Evolutionary conservation across 2,797 vertebrate genomes (phyloP).

Genomic region (Takifugu rubripes): DNA sequence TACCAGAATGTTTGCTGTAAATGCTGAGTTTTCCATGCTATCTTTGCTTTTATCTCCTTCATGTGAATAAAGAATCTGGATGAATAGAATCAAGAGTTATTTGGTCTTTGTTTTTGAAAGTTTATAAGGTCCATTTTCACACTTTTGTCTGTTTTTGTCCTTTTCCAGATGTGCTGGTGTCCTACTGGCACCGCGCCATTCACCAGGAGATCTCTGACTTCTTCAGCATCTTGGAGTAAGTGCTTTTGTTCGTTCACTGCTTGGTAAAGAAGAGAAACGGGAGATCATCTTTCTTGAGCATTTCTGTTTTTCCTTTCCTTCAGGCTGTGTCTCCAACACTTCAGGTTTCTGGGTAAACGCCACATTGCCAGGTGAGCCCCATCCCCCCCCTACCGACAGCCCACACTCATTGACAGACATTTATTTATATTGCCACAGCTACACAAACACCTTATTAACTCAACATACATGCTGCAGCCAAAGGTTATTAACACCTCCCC

Average conservation of each 20-base stretch:
- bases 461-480: slow-evolving; percentile 33
- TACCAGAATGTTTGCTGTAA: neutral
- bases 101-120: neutral
- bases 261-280: too few relatives aligned
- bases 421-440: slow-evolving; percentile 18
- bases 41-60: neutral
- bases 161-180: slow-evolving; percentile 88
- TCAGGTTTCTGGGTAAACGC: slow-evolving; percentile 94
- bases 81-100: too few relatives aligned
- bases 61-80: too few relatives aligned
- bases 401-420: slow-evolving; percentile 21
- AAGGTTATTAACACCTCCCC: slow-evolving; percentile 26
- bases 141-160: neutral
- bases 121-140: neutral
- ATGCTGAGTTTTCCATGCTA: neutral
- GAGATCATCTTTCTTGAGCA: neutral
- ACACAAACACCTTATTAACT: slow-evolving; percentile 44
- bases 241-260: slow-evolving; percentile 24
- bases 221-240: slow-evolving; percentile 99
- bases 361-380: slow-evolving; percentile 90
- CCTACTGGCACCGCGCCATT: slow-evolving; percentile 95
- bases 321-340: slow-evolving; percentile 97
- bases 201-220: slow-evolving; percentile 96
- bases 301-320: slow-evolving; percentile 24
- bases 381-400: neutral